phyloP scores from a whole-genome alignment of 2,888 invertebrate genomes.

The Watsonalla binaria region DNA sequence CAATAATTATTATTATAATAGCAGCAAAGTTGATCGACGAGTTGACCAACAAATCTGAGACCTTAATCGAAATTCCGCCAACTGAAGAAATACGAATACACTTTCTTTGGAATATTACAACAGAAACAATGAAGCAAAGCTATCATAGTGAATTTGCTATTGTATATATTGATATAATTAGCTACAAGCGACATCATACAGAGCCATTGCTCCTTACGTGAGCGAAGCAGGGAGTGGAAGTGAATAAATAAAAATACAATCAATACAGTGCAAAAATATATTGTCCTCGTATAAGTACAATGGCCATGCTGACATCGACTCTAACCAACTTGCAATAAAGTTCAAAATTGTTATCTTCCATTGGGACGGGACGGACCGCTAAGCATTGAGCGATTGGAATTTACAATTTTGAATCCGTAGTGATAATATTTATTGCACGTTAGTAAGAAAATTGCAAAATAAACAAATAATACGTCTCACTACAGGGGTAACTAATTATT shows the following conservation, averaged over 20 bases:
- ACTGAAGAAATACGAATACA: no score
- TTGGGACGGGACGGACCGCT: neutral
- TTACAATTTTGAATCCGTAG: no score
- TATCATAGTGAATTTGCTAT: no score
- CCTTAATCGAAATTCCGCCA: no score
- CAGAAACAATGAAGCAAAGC: no score
- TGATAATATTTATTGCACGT: constrained; percentile 10
- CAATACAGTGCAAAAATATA: constrained; percentile 45
- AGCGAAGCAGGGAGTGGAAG: constrained; percentile 22
- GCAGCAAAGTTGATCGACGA: no score
- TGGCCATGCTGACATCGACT: constrained; percentile 53
- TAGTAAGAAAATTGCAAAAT: constrained; percentile 6
- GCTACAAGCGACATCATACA: constrained; percentile 23
- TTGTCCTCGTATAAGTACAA: constrained; percentile 69
- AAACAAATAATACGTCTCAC: constrained; percentile 11
- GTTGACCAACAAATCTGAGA: no score
- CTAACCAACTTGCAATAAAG: constrained; percentile 1
- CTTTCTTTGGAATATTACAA: no score
- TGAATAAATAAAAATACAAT: constrained; percentile 59
- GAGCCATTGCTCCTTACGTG: constrained; percentile 59
- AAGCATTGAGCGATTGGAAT: no score
- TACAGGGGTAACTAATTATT: constrained; percentile 9
- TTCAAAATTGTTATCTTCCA: neutral
- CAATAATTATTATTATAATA: no score
- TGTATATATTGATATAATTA: no score